phyloP scores from a whole-genome alignment of 2,113 vertebrate species.

The Elanus axillaris region DNA sequence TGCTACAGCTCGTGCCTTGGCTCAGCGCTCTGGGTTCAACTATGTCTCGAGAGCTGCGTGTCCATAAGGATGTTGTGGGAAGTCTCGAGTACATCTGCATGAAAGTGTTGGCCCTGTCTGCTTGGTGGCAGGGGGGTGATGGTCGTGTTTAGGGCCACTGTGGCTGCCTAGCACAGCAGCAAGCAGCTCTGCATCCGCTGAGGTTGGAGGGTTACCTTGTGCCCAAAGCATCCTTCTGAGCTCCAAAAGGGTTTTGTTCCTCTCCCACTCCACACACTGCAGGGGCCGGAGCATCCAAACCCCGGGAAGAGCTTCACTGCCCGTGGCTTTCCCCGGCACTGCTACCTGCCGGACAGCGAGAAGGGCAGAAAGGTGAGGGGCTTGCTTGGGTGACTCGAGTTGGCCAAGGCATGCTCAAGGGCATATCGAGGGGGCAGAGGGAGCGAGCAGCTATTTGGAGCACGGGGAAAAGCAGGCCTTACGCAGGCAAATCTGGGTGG shows the following conservation, averaged over 20 bases:
- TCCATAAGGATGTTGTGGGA: not conserved
- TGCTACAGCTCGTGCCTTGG: not conserved
- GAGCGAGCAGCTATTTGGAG: not conserved
- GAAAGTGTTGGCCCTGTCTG: rapidly evolving
- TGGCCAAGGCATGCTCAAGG: not conserved
- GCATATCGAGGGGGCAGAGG: rapidly evolving
- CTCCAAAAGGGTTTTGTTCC: not conserved
- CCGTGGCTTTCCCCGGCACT: slow-evolving; percentile 92
- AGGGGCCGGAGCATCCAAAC: slow-evolving; percentile 92
- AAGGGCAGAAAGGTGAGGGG: slow-evolving; percentile 87
- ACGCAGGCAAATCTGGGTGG: not conserved
- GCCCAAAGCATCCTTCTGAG: not conserved
- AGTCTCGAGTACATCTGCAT: not conserved
- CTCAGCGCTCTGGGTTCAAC: not conserved
- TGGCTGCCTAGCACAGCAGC: not conserved
- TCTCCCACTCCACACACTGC: not conserved
- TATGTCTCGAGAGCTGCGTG: not conserved
- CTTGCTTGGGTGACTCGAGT: rapidly evolving
- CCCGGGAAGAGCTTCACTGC: slow-evolving; percentile 92
- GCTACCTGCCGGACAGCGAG: slow-evolving; percentile 95
- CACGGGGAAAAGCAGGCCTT: not conserved
- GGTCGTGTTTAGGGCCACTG: not conserved
- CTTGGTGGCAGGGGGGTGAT: not conserved
- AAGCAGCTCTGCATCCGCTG: not conserved
- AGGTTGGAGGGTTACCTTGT: not conserved